Conservation (phyloP, 2,888 invertebrate genomes). For the Carcina quercana region DNA sequence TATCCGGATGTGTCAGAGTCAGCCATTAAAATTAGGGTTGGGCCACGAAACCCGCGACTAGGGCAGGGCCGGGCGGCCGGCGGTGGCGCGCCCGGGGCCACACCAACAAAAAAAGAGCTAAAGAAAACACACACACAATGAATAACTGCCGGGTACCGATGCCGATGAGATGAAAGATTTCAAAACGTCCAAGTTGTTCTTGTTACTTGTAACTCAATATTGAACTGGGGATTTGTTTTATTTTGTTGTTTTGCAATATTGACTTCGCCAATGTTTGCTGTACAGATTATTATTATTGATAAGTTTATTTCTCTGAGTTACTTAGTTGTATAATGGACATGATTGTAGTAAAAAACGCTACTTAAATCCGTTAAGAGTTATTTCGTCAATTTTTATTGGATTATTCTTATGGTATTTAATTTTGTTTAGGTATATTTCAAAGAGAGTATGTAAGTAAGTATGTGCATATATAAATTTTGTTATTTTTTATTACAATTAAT, state of each 20-base stretch:
- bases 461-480: too few species aligned
- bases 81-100: slow-evolving; percentile 50
- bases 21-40: slow-evolving; percentile 76
- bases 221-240: slow-evolving; percentile 30
- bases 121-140: slow-evolving; percentile 52
- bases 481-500: too few species aligned
- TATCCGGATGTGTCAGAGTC: slow-evolving; percentile 64
- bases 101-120: slow-evolving; percentile 45
- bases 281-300: neutral
- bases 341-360: too few species aligned
- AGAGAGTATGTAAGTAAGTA: too few species aligned
- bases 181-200: slow-evolving; percentile 61
- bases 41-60: slow-evolving; percentile 60
- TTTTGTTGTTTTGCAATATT: slow-evolving; percentile 30
- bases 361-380: too few species aligned
- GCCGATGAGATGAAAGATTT: slow-evolving; percentile 67
- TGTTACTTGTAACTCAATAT: slow-evolving; percentile 63
- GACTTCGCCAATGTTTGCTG: too few species aligned
- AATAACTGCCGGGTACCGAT: slow-evolving; percentile 55
- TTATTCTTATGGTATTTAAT: too few species aligned
- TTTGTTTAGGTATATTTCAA: too few species aligned
- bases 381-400: too few species aligned
- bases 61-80: slow-evolving; percentile 60
- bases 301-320: neutral
- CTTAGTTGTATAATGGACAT: too few species aligned